phyloP scores from a whole-genome alignment of 2,797 vertebrate genomes.

The Clarias pachynema region DNA sequence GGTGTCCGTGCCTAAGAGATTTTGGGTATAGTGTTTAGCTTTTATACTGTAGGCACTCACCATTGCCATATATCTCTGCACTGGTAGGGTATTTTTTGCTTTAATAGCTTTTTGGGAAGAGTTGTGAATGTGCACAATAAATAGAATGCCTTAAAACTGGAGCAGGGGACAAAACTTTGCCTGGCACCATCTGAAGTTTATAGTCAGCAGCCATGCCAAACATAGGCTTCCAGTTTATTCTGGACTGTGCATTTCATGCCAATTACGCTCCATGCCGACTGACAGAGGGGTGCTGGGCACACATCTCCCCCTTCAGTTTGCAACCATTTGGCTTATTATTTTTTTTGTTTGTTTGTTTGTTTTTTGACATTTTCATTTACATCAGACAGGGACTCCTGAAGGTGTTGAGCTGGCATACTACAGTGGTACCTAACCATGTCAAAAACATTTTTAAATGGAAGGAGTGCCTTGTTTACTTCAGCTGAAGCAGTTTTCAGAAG shows the following conservation, averaged over 20 bases:
- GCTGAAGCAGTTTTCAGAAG: slow-evolving; percentile 61
- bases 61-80: slow-evolving; percentile 62
- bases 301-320: slow-evolving; percentile 61
- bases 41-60: slow-evolving; percentile 45
- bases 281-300: slow-evolving; percentile 56
- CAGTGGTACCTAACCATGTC: slow-evolving; percentile 59
- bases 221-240: slow-evolving; percentile 38
- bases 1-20: slow-evolving; percentile 48
- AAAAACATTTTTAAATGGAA: slow-evolving; percentile 57
- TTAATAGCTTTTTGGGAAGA: slow-evolving; percentile 78
- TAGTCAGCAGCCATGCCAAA: slow-evolving; percentile 41
- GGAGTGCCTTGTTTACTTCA: slow-evolving; percentile 60
- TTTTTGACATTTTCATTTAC: slow-evolving; percentile 57
- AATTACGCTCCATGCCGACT: slow-evolving; percentile 35
- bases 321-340: slow-evolving; percentile 56
- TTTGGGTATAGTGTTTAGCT: slow-evolving; percentile 16
- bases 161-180: slow-evolving; percentile 59
- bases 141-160: slow-evolving; percentile 61
- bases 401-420: slow-evolving; percentile 61
- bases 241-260: slow-evolving; percentile 32
- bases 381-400: slow-evolving; percentile 62
- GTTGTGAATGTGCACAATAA: slow-evolving; percentile 75
- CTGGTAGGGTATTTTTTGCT: slow-evolving; percentile 69
- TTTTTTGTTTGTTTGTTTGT: neutral
- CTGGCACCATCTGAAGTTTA: slow-evolving; percentile 55